A percentile compares a stretch with the other conserved stretches of the same genome.
These are phyloP conservation scores for Epizoanthus illoricatus DNA, from an alignment of 92 coral and sea anemone species.

Conservation along the genomic window DNA sequence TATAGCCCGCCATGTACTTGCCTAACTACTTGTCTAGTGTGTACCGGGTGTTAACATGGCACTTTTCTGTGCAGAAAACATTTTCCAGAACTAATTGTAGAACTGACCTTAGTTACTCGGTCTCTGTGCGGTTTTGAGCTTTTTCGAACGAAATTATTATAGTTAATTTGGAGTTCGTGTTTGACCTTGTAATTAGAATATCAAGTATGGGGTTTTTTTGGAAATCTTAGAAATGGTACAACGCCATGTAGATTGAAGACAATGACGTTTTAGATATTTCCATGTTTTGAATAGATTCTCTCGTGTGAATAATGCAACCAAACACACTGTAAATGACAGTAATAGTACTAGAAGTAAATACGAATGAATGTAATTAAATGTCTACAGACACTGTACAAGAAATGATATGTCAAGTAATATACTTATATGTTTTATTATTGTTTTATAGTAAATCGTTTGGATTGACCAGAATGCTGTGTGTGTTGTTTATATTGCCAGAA, in stretches of 20 bases:
- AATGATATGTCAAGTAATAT: not conserved
- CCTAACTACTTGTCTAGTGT: too few relatives aligned
- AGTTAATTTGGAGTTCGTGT: too few relatives aligned
- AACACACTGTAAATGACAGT: not conserved
- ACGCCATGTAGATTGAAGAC: not conserved
- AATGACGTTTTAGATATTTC: not conserved
- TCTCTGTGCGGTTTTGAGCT: too few relatives aligned
- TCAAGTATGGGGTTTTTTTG: not conserved
- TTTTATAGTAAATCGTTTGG: conserved; percentile 11
- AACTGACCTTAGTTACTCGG: too few relatives aligned
- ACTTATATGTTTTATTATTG: conserved; percentile 1
- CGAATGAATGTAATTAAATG: not conserved
- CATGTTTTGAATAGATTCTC: not conserved
- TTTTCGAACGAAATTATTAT: too few relatives aligned
- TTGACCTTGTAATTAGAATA: too few relatives aligned
- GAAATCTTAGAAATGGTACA: not conserved
- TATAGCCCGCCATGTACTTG: too few relatives aligned
- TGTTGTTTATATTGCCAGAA: too few relatives aligned
- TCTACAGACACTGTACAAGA: not conserved
- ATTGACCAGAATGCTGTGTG: not conserved
- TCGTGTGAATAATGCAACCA: conserved; percentile 9
- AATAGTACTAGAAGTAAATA: not conserved
- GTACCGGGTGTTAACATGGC: too few relatives aligned
- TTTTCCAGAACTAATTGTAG: too few relatives aligned
- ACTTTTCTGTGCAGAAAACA: too few relatives aligned